Evolutionary conservation across 2,888 invertebrate genomes (phyloP), one percentile per base, ranked within the genome.

Genomic region (Drosophila paranaensis): DNA sequence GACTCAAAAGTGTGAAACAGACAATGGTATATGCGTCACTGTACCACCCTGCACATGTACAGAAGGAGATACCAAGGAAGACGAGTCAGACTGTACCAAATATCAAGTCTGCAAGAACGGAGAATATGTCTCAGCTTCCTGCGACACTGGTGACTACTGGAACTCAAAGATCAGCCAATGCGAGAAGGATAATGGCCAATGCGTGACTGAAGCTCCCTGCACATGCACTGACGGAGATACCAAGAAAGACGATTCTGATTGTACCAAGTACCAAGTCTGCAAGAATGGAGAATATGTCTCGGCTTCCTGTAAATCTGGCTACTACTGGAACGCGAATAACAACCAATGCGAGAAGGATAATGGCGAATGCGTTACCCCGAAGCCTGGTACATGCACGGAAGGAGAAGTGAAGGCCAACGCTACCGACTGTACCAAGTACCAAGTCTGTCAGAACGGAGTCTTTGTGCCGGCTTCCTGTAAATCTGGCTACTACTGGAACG

Each of bases 101-200:
- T 73, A 65, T n/a, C 42, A 16, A 4, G 2, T 37, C 2, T 73
- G 73, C 30, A 10, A 9, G 6, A 54, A 65, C 3, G 73, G 65
- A 6, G 20, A 30, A 3, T 73, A 16, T 30, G 43, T 51, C 4
- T 35, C 43, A 0, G 16, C 8, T 1, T 61, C 65, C 25, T 71
- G 72, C 3, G 1, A 11, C 1, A 6, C 6, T 9, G 61, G 58
- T 6, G 2, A 50, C 2, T 72, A 71, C 9, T 72, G 46, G 40
- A 65, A 71, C 25, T 10, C 30, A 2, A 1, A 0, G 1, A 25
- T 3, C 1, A n/a, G 9, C 2, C 10, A 33, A 16, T 79, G 79
- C 13, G 53, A 57, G 0, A 1, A 0, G 10, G 74, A 79, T 20
- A 40, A 69, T 2, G 81, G 82, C 0, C 25, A 77, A 27, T 82